Conservation (phyloP, 2,797 vertebrate genomes). For the Coluber constrictor region DNA sequence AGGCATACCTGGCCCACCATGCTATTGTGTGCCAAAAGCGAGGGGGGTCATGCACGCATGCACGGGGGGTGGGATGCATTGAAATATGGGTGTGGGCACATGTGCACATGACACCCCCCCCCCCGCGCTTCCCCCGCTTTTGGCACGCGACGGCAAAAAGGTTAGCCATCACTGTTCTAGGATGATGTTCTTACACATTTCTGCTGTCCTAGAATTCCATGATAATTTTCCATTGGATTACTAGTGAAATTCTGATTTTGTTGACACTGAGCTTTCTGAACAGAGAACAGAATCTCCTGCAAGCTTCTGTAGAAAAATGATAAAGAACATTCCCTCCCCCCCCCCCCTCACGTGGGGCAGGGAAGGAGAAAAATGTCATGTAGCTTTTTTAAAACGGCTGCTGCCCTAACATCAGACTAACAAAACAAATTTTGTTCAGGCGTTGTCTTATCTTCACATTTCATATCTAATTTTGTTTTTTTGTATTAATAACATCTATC, state of each 20-base stretch:
- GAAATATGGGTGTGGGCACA: too few species aligned
- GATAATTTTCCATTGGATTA: not conserved
- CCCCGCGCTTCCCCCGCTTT: too few species aligned
- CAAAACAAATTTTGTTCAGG: not conserved
- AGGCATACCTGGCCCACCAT: too few species aligned
- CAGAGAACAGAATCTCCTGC: not conserved
- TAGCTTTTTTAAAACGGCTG: not conserved
- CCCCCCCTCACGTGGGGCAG: fast-evolving
- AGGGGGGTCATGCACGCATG: too few species aligned
- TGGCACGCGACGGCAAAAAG: too few species aligned
- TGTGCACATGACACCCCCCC: too few species aligned
- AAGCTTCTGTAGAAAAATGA: not conserved
- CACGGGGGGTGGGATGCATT: too few species aligned
- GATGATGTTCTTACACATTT: not conserved
- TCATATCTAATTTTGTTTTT: not conserved
- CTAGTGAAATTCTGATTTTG: not conserved
- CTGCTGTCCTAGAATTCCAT: not conserved
- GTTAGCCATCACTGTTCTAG: not conserved
- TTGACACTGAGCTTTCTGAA: not conserved
- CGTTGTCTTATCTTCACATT: not conserved
- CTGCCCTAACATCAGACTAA: not conserved
- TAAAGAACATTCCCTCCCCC: not conserved
- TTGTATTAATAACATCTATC: not conserved
- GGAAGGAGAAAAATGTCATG: not conserved
- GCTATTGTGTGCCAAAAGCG: too few species aligned